Evolutionary conservation across 2,797 vertebrate genomes (phyloP), one percentile per base, ranked within the genome.

Genomic region (Helostoma temminkii): DNA sequence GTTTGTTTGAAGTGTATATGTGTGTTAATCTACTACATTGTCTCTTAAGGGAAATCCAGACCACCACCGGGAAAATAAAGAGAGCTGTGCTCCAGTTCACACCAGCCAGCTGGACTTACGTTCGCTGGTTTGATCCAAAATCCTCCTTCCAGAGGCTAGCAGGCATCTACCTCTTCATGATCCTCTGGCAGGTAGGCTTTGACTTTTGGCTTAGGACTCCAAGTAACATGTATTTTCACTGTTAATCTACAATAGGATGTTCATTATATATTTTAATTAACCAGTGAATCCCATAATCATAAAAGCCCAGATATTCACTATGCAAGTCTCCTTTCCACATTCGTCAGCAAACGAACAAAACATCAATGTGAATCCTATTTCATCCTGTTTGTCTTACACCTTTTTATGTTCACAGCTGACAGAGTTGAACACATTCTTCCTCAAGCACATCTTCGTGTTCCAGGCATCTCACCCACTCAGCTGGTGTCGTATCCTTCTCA

Each of bases 361-460:
- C n/a, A 22, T 53, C 24, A 19, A 16, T 5, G 8, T 36, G 22
- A 50, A 36, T 32, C 3, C 0, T 46, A 5, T 48, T 26, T 19
- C n/a, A 52, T 69, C 9, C 36, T 42, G 3, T 53, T 19, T 43
- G 4, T 47, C 8, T 47, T 15, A 1, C 12, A 7, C 49, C 1
- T 1, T 71, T 22, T 58, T 28, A n/a, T 80, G n/a, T 53, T 34
- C 21, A 54, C 79, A 99, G 97, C 90, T 99, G 77, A 98, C 97
- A 0, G 97, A 98, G 88, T 84, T 98, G 88, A 99, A 99, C 91
- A 97, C 96, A 0, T 98, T 99, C 94, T 99, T 99, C 95, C 90
- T 98, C 88, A 99, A 99, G 83, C 98, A 99, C 82, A 98, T 99
- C 84, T 99, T 99, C 91, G 91, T 99, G 78, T 99, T 99, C 91